Percentiles rank a stretch among this genome's conserved stretches.
Conservation (phyloP, 2,797 vertebrate genomes). For the Urophycis tenuis region DNA sequence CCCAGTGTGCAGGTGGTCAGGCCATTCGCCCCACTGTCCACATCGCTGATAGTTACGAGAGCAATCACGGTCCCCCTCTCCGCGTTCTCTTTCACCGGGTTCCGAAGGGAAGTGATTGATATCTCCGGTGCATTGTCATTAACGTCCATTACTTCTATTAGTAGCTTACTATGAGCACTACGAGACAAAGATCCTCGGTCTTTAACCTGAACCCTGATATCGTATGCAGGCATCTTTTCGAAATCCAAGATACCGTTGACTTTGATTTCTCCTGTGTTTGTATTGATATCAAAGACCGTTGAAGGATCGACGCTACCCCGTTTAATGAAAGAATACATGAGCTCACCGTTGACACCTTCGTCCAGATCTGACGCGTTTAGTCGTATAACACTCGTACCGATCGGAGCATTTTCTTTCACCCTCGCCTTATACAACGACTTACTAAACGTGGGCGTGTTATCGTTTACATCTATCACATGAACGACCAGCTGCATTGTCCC, state of each 20-base stretch:
- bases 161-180: constrained; percentile 56
- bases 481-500: constrained; percentile 61
- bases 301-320: constrained; percentile 36
- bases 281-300: constrained; percentile 46
- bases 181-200: constrained; percentile 38
- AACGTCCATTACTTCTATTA: constrained; percentile 64
- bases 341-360: constrained; percentile 55
- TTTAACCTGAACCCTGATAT: constrained; percentile 57
- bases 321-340: constrained; percentile 52
- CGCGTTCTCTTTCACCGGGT: constrained; percentile 68
- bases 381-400: constrained; percentile 39
- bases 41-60: constrained; percentile 71
- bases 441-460: constrained; percentile 68
- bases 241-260: constrained; percentile 48
- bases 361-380: constrained; percentile 64
- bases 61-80: constrained; percentile 65
- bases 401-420: constrained; percentile 61
- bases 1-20: constrained; percentile 48
- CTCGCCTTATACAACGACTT: constrained; percentile 62
- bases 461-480: constrained; percentile 71
- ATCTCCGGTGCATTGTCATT: constrained; percentile 71
- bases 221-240: constrained; percentile 49
- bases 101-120: constrained; percentile 66
- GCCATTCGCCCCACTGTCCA: constrained; percentile 69
- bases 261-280: constrained; percentile 52